A percentile compares a stretch with the other conserved stretches of the same genome.
These are phyloP conservation scores for Ispidina lecontei DNA, from an alignment of 2,797 vertebrate species.

Conservation along the genomic window DNA sequence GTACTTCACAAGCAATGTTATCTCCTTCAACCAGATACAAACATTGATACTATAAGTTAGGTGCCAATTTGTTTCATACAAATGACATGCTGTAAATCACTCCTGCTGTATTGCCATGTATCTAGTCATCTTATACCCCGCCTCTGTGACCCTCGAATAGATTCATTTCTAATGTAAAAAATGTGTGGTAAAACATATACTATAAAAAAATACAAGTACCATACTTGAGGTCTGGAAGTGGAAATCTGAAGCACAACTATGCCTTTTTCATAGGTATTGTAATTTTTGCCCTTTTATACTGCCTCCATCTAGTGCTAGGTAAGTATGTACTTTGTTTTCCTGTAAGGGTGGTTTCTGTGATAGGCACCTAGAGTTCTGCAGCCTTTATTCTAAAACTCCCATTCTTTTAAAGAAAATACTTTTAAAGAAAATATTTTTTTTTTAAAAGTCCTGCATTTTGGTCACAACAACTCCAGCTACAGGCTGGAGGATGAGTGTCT, in stretches of 20 bases:
- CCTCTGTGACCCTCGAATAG: not conserved
- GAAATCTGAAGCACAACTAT: not conserved
- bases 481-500: no score
- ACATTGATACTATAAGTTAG: conserved; percentile 19
- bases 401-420: not conserved
- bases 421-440: no score
- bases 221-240: not conserved
- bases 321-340: not conserved
- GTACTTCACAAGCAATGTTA: conserved; percentile 30
- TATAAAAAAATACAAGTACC: not conserved
- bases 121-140: not conserved
- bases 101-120: not conserved
- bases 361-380: not conserved
- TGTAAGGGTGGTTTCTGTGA: not conserved
- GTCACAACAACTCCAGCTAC: no score
- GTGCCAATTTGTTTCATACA: conserved; percentile 40
- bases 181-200: not conserved
- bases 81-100: conserved; percentile 27
- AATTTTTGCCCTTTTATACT: not conserved
- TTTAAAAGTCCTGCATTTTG: no score
- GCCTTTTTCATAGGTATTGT: not conserved
- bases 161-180: conserved; percentile 16
- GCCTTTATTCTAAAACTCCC: not conserved
- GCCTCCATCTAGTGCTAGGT: not conserved
- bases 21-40: conserved; percentile 41